Percentiles rank a stretch among this genome's conserved stretches.
phyloP scores from a whole-genome alignment of 2,113 vertebrate genomes.

The Echinops telfairi region DNA sequence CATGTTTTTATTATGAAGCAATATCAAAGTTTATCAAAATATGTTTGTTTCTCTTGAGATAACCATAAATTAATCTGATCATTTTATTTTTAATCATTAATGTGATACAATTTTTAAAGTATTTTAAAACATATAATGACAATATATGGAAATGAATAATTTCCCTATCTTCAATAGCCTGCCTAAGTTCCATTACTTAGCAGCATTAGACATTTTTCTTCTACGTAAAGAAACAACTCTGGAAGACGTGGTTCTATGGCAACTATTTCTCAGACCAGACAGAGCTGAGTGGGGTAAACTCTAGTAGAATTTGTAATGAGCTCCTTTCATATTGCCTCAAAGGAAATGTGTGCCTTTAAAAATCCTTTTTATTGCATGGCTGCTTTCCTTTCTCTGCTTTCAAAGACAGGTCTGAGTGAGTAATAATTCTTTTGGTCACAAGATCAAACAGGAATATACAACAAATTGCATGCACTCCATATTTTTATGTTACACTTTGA shows the following conservation, averaged over 20 bases:
- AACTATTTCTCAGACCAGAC: neutral
- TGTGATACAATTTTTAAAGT: neutral
- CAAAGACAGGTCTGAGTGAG: conserved; percentile 31
- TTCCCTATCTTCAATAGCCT: neutral
- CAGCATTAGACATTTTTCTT: neutral
- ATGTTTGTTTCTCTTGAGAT: neutral
- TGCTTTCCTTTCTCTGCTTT: conserved; percentile 14
- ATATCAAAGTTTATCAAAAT: conserved; percentile 4
- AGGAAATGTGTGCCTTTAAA: neutral
- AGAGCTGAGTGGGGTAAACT: neutral
- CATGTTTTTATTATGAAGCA: neutral
- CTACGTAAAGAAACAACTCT: neutral
- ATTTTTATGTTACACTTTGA: conserved; percentile 82
- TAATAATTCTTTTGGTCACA: conserved; percentile 66
- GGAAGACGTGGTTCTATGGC: neutral
- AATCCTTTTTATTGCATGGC: neutral
- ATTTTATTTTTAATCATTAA: conserved; percentile 37
- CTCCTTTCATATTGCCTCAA: neutral
- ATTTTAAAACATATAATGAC: conserved; percentile 23
- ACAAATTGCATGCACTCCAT: conserved; percentile 72
- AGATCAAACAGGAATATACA: conserved; percentile 83
- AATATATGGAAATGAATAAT: neutral
- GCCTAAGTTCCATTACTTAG: neutral
- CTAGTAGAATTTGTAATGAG: neutral
- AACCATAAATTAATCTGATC: neutral